A percentile compares a stretch with the other conserved stretches of the same genome.
Conservation (phyloP, 2,113 vertebrate species). For the Bolborhynchus lineola region DNA sequence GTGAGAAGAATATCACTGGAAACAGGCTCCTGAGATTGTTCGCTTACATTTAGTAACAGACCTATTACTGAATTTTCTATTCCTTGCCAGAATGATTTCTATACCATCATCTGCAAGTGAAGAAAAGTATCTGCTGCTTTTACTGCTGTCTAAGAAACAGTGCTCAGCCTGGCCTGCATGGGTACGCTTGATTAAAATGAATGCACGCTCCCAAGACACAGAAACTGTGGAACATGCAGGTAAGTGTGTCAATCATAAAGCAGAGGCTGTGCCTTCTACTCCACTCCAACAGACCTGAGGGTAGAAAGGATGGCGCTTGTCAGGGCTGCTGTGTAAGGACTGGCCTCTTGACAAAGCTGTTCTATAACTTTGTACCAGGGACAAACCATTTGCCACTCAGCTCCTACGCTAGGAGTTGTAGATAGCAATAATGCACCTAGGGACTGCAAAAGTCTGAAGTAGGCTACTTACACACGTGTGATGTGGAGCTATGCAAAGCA, state of each 20-base stretch:
- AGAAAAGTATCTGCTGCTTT: background rate
- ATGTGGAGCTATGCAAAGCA: background rate
- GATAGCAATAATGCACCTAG: background rate
- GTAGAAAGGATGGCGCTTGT: background rate
- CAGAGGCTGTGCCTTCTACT: background rate
- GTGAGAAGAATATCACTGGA: background rate
- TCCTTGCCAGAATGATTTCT: background rate
- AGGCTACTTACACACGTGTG: background rate
- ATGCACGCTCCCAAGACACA: background rate
- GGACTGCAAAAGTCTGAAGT: background rate
- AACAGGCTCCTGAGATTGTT: background rate
- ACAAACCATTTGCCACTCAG: background rate
- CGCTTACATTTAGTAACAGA: background rate
- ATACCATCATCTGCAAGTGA: background rate
- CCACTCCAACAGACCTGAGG: background rate
- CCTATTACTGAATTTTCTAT: background rate
- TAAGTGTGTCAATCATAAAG: background rate
- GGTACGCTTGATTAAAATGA: background rate
- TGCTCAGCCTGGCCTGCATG: accelerated
- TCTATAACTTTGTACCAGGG: background rate
- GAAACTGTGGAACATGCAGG: background rate
- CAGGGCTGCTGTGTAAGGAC: background rate
- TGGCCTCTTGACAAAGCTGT: background rate
- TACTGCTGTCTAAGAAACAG: background rate
- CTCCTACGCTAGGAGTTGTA: background rate